Evolutionary conservation across 2,888 invertebrate genomes (phyloP).

Genomic region (Nematopogon swammerdamellus): DNA sequence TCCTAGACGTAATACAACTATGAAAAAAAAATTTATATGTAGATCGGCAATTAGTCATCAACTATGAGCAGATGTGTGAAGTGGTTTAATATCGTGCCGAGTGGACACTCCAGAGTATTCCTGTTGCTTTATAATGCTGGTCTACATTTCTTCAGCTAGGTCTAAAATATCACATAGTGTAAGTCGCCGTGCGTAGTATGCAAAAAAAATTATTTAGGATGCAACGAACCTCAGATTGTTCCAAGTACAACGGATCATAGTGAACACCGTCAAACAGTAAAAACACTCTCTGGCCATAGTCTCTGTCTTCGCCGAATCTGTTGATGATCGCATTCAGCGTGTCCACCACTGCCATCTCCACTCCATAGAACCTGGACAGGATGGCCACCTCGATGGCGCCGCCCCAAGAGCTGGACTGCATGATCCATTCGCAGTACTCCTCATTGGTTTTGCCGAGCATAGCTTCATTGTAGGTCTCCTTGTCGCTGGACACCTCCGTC

Average conservation of each 20-base stretch:
- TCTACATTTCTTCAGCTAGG: too few species aligned
- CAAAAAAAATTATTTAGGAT: neutral
- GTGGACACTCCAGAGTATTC: too few species aligned
- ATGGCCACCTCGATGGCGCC: conserved; percentile 94
- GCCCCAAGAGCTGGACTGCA: conserved; percentile 88
- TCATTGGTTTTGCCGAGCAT: conserved; percentile 79
- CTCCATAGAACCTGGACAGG: conserved; percentile 78
- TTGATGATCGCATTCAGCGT: conserved; percentile 88
- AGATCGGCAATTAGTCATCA: too few species aligned
- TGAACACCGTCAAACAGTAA: conserved; percentile 94
- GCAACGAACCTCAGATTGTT: conserved; percentile 68
- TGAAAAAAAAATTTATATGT: too few species aligned
- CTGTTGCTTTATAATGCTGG: too few species aligned
- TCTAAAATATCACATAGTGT: too few species aligned
- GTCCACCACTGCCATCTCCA: conserved; percentile 93
- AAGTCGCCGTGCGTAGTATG: too few species aligned
- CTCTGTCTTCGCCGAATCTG: conserved; percentile 89
- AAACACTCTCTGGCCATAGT: conserved; percentile 79
- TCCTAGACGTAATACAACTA: too few species aligned
- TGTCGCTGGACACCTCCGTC: conserved; percentile 73
- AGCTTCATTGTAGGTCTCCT: conserved; percentile 78
- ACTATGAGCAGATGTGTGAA: too few species aligned
- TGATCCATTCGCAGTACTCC: conserved; percentile 90
- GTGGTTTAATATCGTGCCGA: too few species aligned
- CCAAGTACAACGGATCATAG: conserved; percentile 90